These are phyloP conservation scores for Biston stratarius DNA, from an alignment of 2,888 invertebrate species.

Conservation along the genomic window DNA sequence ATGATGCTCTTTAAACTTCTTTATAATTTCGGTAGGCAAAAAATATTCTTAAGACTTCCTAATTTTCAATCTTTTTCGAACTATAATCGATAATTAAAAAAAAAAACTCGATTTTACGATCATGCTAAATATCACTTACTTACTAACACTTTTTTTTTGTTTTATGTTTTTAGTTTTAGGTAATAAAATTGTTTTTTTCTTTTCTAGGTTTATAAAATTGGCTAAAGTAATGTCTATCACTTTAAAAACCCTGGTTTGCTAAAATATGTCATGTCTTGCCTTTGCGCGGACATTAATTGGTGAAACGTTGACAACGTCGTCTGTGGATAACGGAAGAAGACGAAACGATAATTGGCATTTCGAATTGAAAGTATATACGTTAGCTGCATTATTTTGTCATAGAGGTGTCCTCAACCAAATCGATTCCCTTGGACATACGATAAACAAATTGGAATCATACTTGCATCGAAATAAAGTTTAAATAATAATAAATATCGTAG, in stretches of 20 bases:
- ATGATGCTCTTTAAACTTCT: slow-evolving; percentile 39
- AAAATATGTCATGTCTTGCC: too few relatives aligned
- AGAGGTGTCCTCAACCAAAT: slow-evolving; percentile 5
- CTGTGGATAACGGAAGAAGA: too few relatives aligned
- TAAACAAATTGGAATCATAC: background rate
- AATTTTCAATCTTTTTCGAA: background rate
- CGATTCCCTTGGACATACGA: background rate
- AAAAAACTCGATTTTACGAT: slow-evolving; percentile 10
- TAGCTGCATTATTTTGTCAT: slow-evolving; percentile 29
- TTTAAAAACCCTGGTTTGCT: background rate
- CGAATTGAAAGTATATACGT: background rate
- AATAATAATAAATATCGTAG: too few relatives aligned
- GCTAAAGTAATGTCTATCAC: slow-evolving; percentile 6
- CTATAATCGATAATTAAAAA: too few relatives aligned
- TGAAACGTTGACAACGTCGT: too few relatives aligned
- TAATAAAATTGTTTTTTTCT: slow-evolving; percentile 18
- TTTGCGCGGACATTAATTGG: too few relatives aligned
- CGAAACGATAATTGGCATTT: background rate
- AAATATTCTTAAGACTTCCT: background rate
- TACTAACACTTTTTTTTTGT: slow-evolving; percentile 4
- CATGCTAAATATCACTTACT: slow-evolving; percentile 5
- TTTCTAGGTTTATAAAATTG: slow-evolving; percentile 17
- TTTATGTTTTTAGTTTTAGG: slow-evolving; percentile 18
- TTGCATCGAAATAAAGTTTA: background rate
- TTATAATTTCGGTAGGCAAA: background rate